These are phyloP conservation scores for Hippocampus abdominalis DNA, from an alignment of 2,113 vertebrate species.

Conservation along the genomic window DNA sequence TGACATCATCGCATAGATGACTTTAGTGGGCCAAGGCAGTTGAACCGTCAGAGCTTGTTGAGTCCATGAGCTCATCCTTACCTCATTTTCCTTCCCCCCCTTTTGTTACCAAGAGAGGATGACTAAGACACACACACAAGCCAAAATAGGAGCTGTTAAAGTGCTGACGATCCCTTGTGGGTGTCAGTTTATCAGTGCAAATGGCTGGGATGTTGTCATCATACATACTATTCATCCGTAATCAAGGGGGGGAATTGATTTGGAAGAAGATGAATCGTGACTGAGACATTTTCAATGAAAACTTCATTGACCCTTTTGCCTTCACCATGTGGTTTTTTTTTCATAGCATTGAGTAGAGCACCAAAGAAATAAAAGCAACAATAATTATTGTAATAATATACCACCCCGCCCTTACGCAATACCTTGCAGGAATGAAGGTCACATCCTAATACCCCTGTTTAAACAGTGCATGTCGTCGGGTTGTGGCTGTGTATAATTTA, in stretches of 20 bases:
- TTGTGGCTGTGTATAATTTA: conserved; percentile 56
- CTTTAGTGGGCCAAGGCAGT: conserved; percentile 24
- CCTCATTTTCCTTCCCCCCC: conserved; percentile 28
- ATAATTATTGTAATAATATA: conserved; percentile 5
- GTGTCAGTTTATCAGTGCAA: conserved; percentile 16
- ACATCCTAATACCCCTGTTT: conserved; percentile 5
- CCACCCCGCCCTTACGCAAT: not conserved
- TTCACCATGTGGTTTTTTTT: conserved; percentile 26
- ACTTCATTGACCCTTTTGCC: conserved; percentile 8
- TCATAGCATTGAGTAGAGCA: conserved; percentile 11
- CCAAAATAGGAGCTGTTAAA: not conserved
- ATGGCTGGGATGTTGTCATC: not conserved
- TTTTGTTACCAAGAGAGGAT: conserved; percentile 43
- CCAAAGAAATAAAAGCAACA: conserved; percentile 9
- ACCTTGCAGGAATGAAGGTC: conserved; percentile 7
- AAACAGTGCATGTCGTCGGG: conserved; percentile 12
- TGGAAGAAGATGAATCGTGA: conserved; percentile 35
- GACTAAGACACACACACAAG: conserved; percentile 44
- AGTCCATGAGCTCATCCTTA: conserved; percentile 60
- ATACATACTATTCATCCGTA: conserved; percentile 32
- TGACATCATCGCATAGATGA: conserved; percentile 21
- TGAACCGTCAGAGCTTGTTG: conserved; percentile 35
- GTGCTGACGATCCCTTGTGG: conserved; percentile 16
- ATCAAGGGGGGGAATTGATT: conserved; percentile 21
- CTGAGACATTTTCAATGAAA: conserved; percentile 43